Evolutionary conservation across 2,113 vertebrate species (phyloP), one percentile per base, ranked within the genome.

Genomic region (Chascanopsetta lugubris): DNA sequence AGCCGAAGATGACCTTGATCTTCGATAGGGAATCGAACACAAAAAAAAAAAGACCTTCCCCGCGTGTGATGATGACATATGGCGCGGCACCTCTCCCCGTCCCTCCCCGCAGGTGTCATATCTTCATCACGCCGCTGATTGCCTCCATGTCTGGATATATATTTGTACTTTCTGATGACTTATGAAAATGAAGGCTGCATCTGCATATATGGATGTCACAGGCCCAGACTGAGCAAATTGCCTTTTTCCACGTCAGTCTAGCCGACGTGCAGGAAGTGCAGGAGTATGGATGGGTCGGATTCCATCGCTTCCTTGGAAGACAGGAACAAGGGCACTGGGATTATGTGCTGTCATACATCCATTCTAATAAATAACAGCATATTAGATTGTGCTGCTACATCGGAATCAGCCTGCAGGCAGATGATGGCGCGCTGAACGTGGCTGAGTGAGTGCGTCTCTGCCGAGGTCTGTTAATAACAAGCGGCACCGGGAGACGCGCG

Each of bases 251-350:
- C 77, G 54, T 63, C 40, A 68, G 59, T 59, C 38, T 29, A 79
- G 55, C 43, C 48, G 5, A 49, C 66, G 42, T 29, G 53, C 55
- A 57, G 57, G 26, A 55, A 69, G 47, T 63, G 13, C 48, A 17
- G 59, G 27, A 48, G 48, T 64, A 79, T 67, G 60, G 80, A 85
- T 82, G 80, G 67, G 74, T 67, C n/a, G 75, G 76, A 77, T 87
- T 86, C 61, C 75, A 65, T 85, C 83, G 73, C 90, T 88, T 87
- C 85, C 85, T 86, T 91, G 85, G 90, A 88, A 87, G 83, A 83
- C 42, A 21, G 56, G 66, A 89, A 84, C 81, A 89, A 90, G 87
- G 88, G 75, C 74, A 74, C 32, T 42, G 11, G 76, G 69, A 84
- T 90, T 86, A 87, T 91, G 84, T 79, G 70, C 69, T 69, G 70